Conservation (phyloP, 1,140 invertebrate genomes). For the Hyles vespertilio region DNA sequence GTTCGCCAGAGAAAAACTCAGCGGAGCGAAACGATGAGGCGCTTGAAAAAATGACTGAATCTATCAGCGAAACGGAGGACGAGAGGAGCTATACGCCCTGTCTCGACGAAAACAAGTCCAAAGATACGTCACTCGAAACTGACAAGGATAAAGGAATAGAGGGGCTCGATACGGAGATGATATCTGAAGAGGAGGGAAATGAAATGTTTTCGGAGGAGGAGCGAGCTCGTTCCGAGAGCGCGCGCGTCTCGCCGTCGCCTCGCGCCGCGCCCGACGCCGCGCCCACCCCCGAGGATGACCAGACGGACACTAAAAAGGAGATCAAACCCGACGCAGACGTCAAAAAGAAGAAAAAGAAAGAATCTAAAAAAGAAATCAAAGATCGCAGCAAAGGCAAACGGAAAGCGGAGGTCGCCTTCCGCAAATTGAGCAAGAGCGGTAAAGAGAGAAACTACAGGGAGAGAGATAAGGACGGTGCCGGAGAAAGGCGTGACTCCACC, state of each 20-base stretch:
- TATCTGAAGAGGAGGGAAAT: conserved; percentile 81
- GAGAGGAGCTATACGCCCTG: conserved; percentile 82
- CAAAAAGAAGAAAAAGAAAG: conserved; percentile 65
- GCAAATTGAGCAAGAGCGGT: conserved; percentile 86
- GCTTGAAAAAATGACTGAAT: conserved; percentile 76
- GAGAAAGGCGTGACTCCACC: conserved; percentile 48
- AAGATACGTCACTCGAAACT: conserved; percentile 57
- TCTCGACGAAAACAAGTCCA: conserved; percentile 78
- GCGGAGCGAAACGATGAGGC: conserved; percentile 27
- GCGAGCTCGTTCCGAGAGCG: conserved; percentile 40
- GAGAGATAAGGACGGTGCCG: conserved; percentile 73
- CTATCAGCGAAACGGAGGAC: conserved; percentile 77
- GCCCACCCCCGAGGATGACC: conserved; percentile 38
- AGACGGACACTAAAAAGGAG: conserved; percentile 79
- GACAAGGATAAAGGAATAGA: conserved; percentile 74
- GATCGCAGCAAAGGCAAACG: conserved; percentile 56
- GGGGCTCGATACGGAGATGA: conserved; percentile 82
- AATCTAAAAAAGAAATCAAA: conserved; percentile 59
- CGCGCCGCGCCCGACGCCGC: conserved; percentile 27
- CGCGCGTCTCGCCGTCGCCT: conserved; percentile 51
- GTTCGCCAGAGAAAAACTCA: neutral
- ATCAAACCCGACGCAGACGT: conserved; percentile 37
- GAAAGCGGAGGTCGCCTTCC: conserved; percentile 79
- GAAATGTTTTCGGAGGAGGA: conserved; percentile 77
- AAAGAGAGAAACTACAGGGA: conserved; percentile 90